phyloP scores from a whole-genome alignment of 1,140 invertebrate genomes.

The Philaenus spumarius region DNA sequence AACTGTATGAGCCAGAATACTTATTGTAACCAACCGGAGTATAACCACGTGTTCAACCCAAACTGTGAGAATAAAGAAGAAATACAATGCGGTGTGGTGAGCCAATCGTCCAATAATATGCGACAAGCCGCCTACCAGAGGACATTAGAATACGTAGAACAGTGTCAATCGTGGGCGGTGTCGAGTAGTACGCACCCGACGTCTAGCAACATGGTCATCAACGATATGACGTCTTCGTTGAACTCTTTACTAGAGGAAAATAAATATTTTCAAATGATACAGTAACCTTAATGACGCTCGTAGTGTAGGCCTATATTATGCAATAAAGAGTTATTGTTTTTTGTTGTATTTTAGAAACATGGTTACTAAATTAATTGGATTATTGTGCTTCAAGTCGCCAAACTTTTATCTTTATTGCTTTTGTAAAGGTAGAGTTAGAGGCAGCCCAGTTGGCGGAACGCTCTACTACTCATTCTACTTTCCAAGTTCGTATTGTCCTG shows the following conservation, averaged over 20 bases:
- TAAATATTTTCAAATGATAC: conserved; percentile 82
- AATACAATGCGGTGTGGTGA: conserved; percentile 29
- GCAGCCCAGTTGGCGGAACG: too few species aligned
- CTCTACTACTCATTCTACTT: too few species aligned
- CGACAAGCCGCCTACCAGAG: conserved; percentile 77
- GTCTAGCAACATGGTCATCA: conserved; percentile 82
- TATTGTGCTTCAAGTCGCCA: too few species aligned
- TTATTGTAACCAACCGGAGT: conserved; percentile 17
- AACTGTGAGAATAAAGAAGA: conserved; percentile 20
- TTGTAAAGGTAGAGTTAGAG: too few species aligned
- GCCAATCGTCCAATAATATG: conserved; percentile 46
- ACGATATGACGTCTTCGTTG: conserved; percentile 88
- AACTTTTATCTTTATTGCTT: too few species aligned
- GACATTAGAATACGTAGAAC: conserved; percentile 85
- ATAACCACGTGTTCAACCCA: conserved; percentile 23
- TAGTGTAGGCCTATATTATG: too few species aligned
- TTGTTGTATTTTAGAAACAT: too few species aligned
- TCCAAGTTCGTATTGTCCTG: too few species aligned
- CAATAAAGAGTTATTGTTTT: too few species aligned
- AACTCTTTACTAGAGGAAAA: conserved; percentile 88
- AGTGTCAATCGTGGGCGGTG: conserved; percentile 76
- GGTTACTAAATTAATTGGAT: too few species aligned
- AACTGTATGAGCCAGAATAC: conserved; percentile 19
- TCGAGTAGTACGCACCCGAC: conserved; percentile 66
- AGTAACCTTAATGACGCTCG: conserved; percentile 39